phyloP scores from a whole-genome alignment of 2,113 vertebrate genomes.

The Cisticola juncidis region DNA sequence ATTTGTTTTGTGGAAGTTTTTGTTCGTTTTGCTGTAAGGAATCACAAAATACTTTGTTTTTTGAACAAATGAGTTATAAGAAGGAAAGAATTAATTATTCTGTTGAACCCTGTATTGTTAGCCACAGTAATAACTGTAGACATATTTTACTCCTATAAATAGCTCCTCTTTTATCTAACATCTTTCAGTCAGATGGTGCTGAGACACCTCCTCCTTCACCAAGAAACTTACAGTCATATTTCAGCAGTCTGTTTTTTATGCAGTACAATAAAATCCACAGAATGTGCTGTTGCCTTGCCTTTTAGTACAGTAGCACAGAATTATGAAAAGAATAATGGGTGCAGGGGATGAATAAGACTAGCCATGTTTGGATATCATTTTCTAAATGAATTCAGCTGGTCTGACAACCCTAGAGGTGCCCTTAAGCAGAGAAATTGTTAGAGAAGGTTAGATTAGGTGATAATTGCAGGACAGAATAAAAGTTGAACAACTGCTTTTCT shows the following conservation, averaged over 20 bases:
- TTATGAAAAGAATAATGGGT: slow-evolving; percentile 13
- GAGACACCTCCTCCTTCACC: background rate
- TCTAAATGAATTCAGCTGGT: slow-evolving; percentile 4
- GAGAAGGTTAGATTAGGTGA: slow-evolving; percentile 2
- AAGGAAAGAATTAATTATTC: background rate
- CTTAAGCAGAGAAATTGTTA: slow-evolving; percentile 28
- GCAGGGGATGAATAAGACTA: background rate
- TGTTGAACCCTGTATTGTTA: background rate
- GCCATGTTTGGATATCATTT: background rate
- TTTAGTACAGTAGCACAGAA: background rate
- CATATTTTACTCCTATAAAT: slow-evolving; percentile 55
- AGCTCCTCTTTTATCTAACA: slow-evolving; percentile 58
- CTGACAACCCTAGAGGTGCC: slow-evolving; percentile 23
- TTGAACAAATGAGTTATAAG: background rate
- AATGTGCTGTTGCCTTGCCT: background rate
- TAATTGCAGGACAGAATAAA: slow-evolving; percentile 13
- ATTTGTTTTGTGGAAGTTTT: background rate
- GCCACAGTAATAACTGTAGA: background rate
- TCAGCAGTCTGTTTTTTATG: background rate
- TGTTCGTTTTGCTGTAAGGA: background rate
- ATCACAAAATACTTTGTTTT: background rate
- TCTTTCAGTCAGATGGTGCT: slow-evolving; percentile 57
- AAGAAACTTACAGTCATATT: background rate
- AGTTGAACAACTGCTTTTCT: background rate
- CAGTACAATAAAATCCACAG: background rate